Conservation (phyloP, 2,113 vertebrate species). For the Takifugu flavidus region DNA sequence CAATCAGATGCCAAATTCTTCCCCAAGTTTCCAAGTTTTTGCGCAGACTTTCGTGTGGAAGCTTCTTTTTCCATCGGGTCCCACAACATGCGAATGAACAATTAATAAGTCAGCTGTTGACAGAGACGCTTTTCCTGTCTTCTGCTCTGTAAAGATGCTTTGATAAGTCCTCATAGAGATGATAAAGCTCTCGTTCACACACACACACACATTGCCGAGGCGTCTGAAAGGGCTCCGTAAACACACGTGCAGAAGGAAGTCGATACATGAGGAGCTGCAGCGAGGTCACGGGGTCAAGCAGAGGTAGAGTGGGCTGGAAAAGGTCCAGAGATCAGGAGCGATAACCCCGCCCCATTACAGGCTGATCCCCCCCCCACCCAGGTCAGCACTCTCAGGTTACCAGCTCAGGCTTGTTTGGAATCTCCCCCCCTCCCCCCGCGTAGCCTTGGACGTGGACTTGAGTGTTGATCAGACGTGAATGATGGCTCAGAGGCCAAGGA, state of each 20-base stretch:
- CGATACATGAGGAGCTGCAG: conserved; percentile 13
- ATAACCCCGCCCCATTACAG: conserved; percentile 29
- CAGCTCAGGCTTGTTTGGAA: conserved; percentile 16
- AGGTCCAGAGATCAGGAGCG: conserved; percentile 49
- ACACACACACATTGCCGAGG: conserved; percentile 10
- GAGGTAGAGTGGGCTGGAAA: conserved; percentile 40
- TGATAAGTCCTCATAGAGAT: too few species aligned
- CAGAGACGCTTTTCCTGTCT: too few species aligned
- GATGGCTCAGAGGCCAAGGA: conserved; percentile 2
- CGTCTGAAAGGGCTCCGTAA: not conserved
- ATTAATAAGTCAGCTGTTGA: too few species aligned
- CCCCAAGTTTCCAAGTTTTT: too few species aligned
- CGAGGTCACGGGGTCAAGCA: conserved; percentile 41
- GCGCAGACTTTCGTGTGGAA: too few species aligned
- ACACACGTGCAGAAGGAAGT: not conserved
- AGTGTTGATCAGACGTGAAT: conserved; percentile 8
- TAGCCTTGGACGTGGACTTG: conserved; percentile 67
- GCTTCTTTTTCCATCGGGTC: too few species aligned
- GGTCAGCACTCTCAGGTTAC: conserved; percentile 63
- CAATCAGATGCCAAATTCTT: too few species aligned
- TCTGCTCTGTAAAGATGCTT: too few species aligned
- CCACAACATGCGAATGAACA: too few species aligned
- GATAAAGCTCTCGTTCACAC: not conserved
- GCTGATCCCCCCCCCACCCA: conserved; percentile 15
- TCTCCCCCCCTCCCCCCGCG: not conserved